Base-by-base conservation (phyloP, 1,140 invertebrate species). In the Holotrichia oblita region DNA sequence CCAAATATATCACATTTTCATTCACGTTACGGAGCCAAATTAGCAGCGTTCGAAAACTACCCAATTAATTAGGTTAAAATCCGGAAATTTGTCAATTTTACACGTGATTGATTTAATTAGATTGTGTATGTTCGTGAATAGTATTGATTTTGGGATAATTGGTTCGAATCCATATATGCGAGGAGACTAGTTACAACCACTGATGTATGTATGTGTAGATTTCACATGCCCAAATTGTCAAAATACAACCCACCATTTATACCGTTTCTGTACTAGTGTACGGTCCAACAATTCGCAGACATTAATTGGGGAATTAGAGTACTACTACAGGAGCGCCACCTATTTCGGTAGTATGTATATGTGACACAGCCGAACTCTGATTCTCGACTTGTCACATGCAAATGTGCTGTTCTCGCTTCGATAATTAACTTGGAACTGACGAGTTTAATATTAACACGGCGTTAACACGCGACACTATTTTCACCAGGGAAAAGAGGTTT, bases 361-460 rank as follows among this genome's bases (percentile, higher is more conserved):
- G 14, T 14, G 14, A 14, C 9, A 17, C 6, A 55, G 17, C n/a
- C 6, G 48, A 17, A 55, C 48, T 17, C 12, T 55, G 48, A 55
- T 55, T 55, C 17, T 55, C 48, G n/a, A 55, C 48, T 55, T 55
- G 48, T 55, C 48, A 55, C 48, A 55, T 55, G 48, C 48, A 55
- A 55, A 55, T 55, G 17, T 55, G 17, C 48, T 55, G 48, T 55
- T 55, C 14, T 55, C 48, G 48, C 48, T 17, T 55, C 17, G 48
- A 55, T 55, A 55, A 55, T 55, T 55, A 55, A 0, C 12, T 17
- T 7, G 17, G 48, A 17, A 17, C 12, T 14, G 17, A 14, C 6
- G 17, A 17, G 48, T 55, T 6, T n/a, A 55, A 55, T 55, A 55
- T 55, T 55, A 55, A 55, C 17, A 17, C 17, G 14, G 2, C 7